These are phyloP conservation scores for Hippoglossus hippoglossus DNA, from an alignment of 2,797 vertebrate species.

Conservation along the genomic window DNA sequence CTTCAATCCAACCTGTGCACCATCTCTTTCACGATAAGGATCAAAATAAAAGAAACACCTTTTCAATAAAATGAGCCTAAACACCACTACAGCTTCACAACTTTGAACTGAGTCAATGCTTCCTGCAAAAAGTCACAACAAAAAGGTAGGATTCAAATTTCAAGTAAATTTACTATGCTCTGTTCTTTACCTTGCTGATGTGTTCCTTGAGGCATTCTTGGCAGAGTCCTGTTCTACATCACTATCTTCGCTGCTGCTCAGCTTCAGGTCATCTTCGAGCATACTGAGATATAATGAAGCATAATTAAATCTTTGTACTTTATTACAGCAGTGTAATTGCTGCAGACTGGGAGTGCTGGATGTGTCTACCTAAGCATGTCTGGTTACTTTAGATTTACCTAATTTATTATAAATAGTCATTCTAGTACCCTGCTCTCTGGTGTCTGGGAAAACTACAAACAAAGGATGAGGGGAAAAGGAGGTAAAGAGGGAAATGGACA, in stretches of 20 bases:
- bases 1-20: too few species aligned
- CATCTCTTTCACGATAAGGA: not conserved
- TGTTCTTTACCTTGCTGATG: conserved; percentile 90
- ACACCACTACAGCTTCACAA: not conserved
- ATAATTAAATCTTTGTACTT: conserved; percentile 22
- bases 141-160: not conserved
- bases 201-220: conserved; percentile 93
- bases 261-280: conserved; percentile 96
- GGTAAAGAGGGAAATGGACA: not conserved
- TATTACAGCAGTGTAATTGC: conserved; percentile 6
- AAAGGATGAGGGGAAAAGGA: not conserved
- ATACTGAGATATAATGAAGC: conserved; percentile 79
- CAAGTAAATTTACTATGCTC: not conserved
- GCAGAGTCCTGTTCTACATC: conserved; percentile 95
- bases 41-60: not conserved
- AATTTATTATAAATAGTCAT: not conserved
- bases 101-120: not conserved
- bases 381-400: conserved; percentile 5
- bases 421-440: not conserved
- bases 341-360: not conserved
- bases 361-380: not conserved
- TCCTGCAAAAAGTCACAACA: not conserved
- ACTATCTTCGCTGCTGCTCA: conserved; percentile 99
- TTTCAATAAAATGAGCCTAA: not conserved
- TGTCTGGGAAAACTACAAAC: conserved; percentile 7